Base-by-base conservation (phyloP, 2,888 invertebrate species). In the Nomada lathburiana region DNA sequence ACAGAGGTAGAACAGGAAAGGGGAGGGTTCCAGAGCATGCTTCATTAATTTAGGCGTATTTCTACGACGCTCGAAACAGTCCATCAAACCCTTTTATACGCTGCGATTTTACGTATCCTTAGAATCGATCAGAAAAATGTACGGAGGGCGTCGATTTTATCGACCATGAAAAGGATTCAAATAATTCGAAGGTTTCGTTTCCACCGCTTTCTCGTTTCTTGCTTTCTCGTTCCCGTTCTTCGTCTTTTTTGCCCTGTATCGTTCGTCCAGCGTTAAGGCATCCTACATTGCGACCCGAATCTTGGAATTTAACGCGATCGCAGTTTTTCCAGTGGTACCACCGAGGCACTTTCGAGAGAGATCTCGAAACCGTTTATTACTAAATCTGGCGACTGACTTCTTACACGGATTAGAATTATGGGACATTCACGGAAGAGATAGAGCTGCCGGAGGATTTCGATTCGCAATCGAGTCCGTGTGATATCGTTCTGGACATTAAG, bases 311-410 rank as follows among this genome's bases (percentile, higher is more conserved):
- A 57, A 68, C 67, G 44, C 47, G 59, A 55, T 47, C 52, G 20
- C 57, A 23, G 52, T 44, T 65, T 50, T 70, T 69, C 70, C 57
- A 20, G 7, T n/a, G 26, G 20, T 42, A 55, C 13, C 36, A 47
- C 36, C 44, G 5, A 52, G n/a, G 26, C 47, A 60, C 20, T 59
- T 52, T 59, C 59, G n/a, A 36, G 55, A 62, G 13, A 29, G 29
- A 59, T 23, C 36, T 57, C 42, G 52, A 42, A 70, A 70, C 52
- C 69, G 69, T 80, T 74, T 65, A 79, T 65, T 79, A 73, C 81
- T n/a, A 69, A 68, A 78, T 62, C 55, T 26, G 26, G 50, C 52
- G 50, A 42, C 20, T 53, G 23, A 62, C 44, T 57, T 67, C 76
- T 69, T 52, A 26, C 50, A 10, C 9, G 11, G 47, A 59, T 59